Evolutionary conservation across 2,888 invertebrate species (phyloP).

Genomic region (Autographa pulchrina): DNA sequence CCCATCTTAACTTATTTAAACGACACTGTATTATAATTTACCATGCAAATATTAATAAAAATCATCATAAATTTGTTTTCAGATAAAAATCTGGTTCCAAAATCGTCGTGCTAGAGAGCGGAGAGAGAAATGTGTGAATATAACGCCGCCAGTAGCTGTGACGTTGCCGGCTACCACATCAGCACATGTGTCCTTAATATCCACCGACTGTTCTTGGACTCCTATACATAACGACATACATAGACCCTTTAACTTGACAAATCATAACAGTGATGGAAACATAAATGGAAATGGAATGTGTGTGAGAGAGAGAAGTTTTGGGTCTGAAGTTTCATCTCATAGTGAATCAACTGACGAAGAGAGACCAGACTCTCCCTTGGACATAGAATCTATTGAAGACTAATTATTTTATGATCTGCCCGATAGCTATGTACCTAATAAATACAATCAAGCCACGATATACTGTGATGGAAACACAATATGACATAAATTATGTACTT

Average conservation of each 20-base stretch:
- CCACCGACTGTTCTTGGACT: conserved; percentile 41
- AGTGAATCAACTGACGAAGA: conserved; percentile 59
- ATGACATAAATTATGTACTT: conserved; percentile 20
- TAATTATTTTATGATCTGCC: background rate
- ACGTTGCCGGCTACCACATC: conserved; percentile 75
- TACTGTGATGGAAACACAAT: conserved; percentile 50
- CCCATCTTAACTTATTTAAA: too few species aligned
- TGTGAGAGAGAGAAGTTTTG: conserved; percentile 24
- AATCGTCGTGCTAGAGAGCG: conserved; percentile 94
- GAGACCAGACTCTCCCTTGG: conserved; percentile 74
- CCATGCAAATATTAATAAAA: too few species aligned
- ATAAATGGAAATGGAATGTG: conserved; percentile 5
- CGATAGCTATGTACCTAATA: conserved; percentile 2
- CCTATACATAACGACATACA: conserved; percentile 12
- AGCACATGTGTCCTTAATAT: conserved; percentile 31
- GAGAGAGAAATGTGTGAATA: conserved; percentile 88
- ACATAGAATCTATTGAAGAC: conserved; percentile 76
- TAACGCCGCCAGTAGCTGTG: conserved; percentile 77
- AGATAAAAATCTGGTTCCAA: conserved; percentile 94
- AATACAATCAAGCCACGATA: conserved; percentile 18
- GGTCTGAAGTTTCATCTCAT: conserved; percentile 27
- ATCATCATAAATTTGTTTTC: conserved; percentile 47
- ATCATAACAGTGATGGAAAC: conserved; percentile 16
- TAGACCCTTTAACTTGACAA: conserved; percentile 12
- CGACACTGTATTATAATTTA: too few species aligned